Evolutionary conservation across 2,888 invertebrate genomes (phyloP), one percentile per base, ranked within the genome.

Genomic region (Nipponacmea schrenckii): DNA sequence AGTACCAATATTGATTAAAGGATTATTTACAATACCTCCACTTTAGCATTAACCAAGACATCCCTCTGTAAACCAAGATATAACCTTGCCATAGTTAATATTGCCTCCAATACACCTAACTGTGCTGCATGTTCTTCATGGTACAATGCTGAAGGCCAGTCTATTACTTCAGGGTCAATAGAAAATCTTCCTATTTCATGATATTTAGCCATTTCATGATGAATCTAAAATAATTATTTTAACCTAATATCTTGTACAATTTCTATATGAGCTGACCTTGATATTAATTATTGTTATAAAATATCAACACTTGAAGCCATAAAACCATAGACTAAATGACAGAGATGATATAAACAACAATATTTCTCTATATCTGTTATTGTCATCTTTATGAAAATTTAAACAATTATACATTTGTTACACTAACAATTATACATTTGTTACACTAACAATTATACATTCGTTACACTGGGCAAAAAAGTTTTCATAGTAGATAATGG

Each of bases 121-220:
- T 90, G 87, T 5, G 91, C 90, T 1, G 91, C 91, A 72, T 89
- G 88, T 75, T 90, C 87, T 81, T 92, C 87, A 79, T 91, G 91
- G 81, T 88, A 92, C 50, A 91, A 80, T 24, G 91, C 91, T 4
- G 91, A 89, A 67, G 89, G 87, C 81, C 88, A 87, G 81, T 91
- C 91, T 70, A 90, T 90, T n/a, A 84, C 82, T 27, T 75, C 75
- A 46, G 79, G 75, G 48, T 77, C 76, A 8, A 77, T 67, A 56
- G 84, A 81, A 79, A 91, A 91, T 17, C 91, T 86, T 14, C 91
- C 90, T 46, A 90, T 78, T 81, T 91, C 91, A 77, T 91, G 91
- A 83, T 91, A 91, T 77, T 90, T 90, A 20, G 91, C 90, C 81
- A 91, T 81, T 76, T 91, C 91, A 77, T 91, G 88, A 80, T 91